Evolutionary conservation across 2,797 vertebrate genomes (phyloP), one percentile per base, ranked within the genome.

Genomic region (Nothura maculosa): DNA sequence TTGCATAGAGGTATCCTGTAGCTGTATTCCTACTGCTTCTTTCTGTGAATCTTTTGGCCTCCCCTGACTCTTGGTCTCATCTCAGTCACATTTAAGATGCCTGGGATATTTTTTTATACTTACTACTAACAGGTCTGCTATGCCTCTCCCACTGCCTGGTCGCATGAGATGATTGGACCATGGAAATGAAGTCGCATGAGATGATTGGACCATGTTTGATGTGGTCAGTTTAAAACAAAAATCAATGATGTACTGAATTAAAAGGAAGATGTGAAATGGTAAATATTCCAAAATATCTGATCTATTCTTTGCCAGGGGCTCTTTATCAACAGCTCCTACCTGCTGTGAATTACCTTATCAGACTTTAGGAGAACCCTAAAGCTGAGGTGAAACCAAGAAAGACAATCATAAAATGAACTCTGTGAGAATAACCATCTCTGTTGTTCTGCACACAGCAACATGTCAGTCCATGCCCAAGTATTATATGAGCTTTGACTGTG

Each of bases 281-380:
- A 74, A 70, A 60, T 9, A 17, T 10, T 38, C n/a, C 0, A 62
- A 70, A 63, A 28, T 66, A 32, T n/a, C 7, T 57, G 14, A 1
- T 6, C 81, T 52, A 3, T 25, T 69, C 16, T 67, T 85, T 58
- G 10, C n/a, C 62, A 67, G 5, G 15, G 52, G 10, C 18, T 5
- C 28, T 58, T n/a, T 38, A 40, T 32, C 9, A n/a, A 15, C 16
- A 73, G 15, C 16, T 80, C 34, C 54, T 81, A 24, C 27, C 28
- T 79, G 8, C 5, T 79, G 45, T 0, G 0, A 27, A 2, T 62
- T 84, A 30, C 7, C 4, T 63, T 24, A 10, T 0, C 16, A n/a
- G 76, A 8, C 1, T 60, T 7, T 9, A 34, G 7, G 16, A 76
- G 9, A 81, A 4, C 10, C 11, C 50, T 45, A 32, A 21, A 54